phyloP scores from a whole-genome alignment of 2,113 vertebrate species.

The Ceuthmochares aereus region DNA sequence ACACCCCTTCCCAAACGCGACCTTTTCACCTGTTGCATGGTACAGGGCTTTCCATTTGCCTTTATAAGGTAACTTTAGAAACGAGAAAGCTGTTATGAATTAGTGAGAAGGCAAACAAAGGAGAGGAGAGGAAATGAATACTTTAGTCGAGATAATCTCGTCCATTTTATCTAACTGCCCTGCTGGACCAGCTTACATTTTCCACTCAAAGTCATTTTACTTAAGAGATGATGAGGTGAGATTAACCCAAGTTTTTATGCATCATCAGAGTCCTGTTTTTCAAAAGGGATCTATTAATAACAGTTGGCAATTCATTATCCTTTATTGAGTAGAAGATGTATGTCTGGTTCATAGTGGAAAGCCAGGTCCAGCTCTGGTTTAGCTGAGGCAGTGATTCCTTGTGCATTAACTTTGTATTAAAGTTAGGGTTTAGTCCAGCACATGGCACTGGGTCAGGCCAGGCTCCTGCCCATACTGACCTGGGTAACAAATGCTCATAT shows the following conservation, averaged over 20 bases:
- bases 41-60: not conserved
- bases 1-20: not conserved
- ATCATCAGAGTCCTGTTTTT: not conserved
- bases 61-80: not conserved
- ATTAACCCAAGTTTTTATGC: not conserved
- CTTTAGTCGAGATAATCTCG: not conserved
- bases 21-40: rapidly evolving
- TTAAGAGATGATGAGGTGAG: not conserved
- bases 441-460: not conserved
- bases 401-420: not conserved
- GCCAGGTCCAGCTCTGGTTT: not conserved
- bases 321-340: not conserved
- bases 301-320: not conserved
- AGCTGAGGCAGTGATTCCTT: not conserved
- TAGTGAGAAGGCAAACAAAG: not conserved
- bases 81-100: not conserved
- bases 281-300: not conserved
- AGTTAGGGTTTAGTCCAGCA: not conserved
- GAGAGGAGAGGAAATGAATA: not conserved
- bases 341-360: not conserved
- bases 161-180: not conserved
- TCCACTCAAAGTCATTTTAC: not conserved
- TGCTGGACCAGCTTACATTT: not conserved
- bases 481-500: not conserved
- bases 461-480: not conserved